Evolutionary conservation across 2,797 vertebrate species (phyloP).

Genomic region (Sardinella longiceps): DNA sequence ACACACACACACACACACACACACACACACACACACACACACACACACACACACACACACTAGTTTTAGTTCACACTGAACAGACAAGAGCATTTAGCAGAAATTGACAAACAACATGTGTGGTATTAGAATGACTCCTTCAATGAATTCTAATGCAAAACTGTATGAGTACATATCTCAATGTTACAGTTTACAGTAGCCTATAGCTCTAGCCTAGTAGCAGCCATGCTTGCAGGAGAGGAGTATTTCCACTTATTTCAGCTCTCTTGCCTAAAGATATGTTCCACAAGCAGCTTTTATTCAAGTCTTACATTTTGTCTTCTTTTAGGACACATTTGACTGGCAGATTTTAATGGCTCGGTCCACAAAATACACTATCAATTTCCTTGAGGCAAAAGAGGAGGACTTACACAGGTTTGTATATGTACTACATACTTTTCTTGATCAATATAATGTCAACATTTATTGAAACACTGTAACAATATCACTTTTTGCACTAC

Average conservation of each 20-base stretch:
- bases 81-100: too few species aligned
- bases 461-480: background rate
- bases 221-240: background rate
- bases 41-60: background rate
- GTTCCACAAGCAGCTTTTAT: background rate
- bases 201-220: too few species aligned
- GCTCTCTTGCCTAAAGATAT: background rate
- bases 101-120: too few species aligned
- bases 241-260: background rate
- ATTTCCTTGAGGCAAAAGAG: slow-evolving; percentile 76
- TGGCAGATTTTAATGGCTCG: slow-evolving; percentile 78
- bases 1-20: background rate
- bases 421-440: background rate
- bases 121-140: too few species aligned
- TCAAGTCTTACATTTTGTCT: slow-evolving; percentile 4
- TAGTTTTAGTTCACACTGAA: too few species aligned
- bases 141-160: too few species aligned
- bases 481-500: background rate
- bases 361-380: slow-evolving; percentile 80
- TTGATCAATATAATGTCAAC: background rate
- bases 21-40: slow-evolving; percentile 2
- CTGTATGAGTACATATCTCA: too few species aligned
- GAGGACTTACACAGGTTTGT: slow-evolving; percentile 76
- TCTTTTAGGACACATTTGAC: slow-evolving; percentile 80
- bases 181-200: too few species aligned